A percentile compares a stretch with the other conserved stretches of the same genome.
Conservation (phyloP, 2,113 vertebrate species). For the Alethe diademata region DNA sequence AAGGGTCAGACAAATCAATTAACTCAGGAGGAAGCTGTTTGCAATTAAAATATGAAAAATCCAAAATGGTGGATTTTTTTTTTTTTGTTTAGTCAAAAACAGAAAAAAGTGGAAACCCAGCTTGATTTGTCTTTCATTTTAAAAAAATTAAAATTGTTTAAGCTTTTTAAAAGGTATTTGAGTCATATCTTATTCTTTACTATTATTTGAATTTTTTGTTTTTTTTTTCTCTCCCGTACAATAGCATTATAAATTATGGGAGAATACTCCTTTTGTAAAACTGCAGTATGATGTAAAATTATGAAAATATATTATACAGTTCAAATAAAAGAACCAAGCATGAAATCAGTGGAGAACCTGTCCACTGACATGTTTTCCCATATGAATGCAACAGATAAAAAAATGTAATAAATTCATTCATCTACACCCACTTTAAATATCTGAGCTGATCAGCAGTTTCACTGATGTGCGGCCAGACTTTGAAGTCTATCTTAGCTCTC, state of each 20-base stretch:
- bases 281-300: not conserved
- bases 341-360: slow-evolving; percentile 66
- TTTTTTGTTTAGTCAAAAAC: not conserved
- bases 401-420: slow-evolving; percentile 85
- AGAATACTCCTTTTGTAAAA: not conserved
- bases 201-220: not conserved
- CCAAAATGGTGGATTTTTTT: not conserved
- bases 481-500: slow-evolving; percentile 85
- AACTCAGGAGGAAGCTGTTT: not conserved
- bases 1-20: not conserved
- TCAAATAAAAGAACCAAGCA: slow-evolving; percentile 57
- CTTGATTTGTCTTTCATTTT: not conserved
- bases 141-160: not conserved
- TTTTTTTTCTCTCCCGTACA: not conserved
- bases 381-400: slow-evolving; percentile 78
- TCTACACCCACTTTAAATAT: slow-evolving; percentile 82
- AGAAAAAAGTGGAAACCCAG: not conserved
- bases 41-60: not conserved
- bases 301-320: slow-evolving; percentile 2
- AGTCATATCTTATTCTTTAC: not conserved
- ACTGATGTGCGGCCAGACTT: slow-evolving; percentile 84
- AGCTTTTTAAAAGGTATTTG: not conserved
- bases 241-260: not conserved
- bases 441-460: slow-evolving; percentile 75
- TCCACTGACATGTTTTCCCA: slow-evolving; percentile 66